Conservation (phyloP, 2,888 invertebrate genomes). For the Priocnemis perturbator region DNA sequence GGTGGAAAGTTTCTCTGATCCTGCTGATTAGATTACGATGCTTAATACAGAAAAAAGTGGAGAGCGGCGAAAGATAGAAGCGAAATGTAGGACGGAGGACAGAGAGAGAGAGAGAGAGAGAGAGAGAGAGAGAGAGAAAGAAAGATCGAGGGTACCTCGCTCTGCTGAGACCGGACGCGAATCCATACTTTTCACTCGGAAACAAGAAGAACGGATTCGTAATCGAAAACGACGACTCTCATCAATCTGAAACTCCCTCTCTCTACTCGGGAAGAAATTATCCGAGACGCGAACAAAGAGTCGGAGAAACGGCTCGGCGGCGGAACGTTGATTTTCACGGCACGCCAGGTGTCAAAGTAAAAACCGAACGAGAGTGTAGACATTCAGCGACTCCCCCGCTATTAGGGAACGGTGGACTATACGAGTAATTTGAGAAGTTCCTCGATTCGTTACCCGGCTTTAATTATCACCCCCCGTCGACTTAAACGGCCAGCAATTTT, state of each 20-base stretch:
- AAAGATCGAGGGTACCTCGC: conserved; percentile 35
- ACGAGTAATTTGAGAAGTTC: too few relatives aligned
- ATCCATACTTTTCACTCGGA: conserved; percentile 34
- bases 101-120: too few relatives aligned
- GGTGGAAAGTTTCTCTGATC: conserved; percentile 52
- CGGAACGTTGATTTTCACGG: not conserved
- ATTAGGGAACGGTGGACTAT: too few relatives aligned
- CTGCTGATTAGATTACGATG: conserved; percentile 61
- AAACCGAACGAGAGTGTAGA: too few relatives aligned
- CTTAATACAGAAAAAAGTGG: conserved; percentile 51
- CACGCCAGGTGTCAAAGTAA: too few relatives aligned
- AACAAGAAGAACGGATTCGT: conserved; percentile 25
- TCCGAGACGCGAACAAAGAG: conserved; percentile 21
- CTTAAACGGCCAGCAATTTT: too few relatives aligned
- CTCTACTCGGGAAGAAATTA: conserved; percentile 25
- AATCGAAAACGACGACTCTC: conserved; percentile 31
- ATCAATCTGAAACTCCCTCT: conserved; percentile 23
- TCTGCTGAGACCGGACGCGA: conserved; percentile 33
- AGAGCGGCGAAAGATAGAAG: not conserved
- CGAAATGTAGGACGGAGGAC: not conserved
- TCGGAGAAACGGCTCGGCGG: conserved; percentile 11
- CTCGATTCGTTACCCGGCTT: too few relatives aligned
- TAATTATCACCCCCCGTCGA: too few relatives aligned
- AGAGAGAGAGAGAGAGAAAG: conserved; percentile 24
- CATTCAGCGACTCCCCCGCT: too few relatives aligned